Evolutionary conservation across 2,113 vertebrate species (phyloP).

Genomic region (Xenopus laevis): DNA sequence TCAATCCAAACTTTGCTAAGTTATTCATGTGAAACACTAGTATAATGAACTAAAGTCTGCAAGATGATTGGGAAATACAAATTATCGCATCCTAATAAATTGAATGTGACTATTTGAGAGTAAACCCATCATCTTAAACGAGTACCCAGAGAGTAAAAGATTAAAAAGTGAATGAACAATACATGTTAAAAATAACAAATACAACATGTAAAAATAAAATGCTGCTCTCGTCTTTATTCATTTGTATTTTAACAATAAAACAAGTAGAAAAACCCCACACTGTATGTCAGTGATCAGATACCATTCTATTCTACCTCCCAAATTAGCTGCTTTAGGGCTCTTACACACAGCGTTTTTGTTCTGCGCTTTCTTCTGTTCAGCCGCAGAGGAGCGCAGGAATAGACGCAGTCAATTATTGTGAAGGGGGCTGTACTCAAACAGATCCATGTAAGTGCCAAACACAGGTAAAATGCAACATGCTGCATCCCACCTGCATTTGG

Average conservation of each 20-base stretch:
- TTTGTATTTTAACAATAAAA: not conserved
- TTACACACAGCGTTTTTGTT: too few relatives aligned
- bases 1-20: slow-evolving; percentile 99
- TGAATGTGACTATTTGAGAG: slow-evolving; percentile 79
- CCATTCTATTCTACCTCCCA: too few relatives aligned
- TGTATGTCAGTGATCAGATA: too few relatives aligned
- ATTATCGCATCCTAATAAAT: slow-evolving; percentile 91
- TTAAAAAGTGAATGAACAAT: slow-evolving; percentile 62
- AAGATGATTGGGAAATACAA: slow-evolving; percentile 99
- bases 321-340: too few relatives aligned
- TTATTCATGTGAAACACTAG: slow-evolving; percentile 99
- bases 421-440: too few relatives aligned
- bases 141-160: slow-evolving; percentile 61
- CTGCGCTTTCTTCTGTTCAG: too few relatives aligned
- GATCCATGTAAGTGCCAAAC: too few relatives aligned
- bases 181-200: slow-evolving; percentile 66
- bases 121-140: slow-evolving; percentile 65
- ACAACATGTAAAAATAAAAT: slow-evolving; percentile 28
- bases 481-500: too few relatives aligned
- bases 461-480: too few relatives aligned
- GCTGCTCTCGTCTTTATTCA: not conserved
- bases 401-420: too few relatives aligned
- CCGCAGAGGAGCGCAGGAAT: too few relatives aligned
- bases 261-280: too few relatives aligned
- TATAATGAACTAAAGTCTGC: slow-evolving; percentile 99